Evolutionary conservation across 2,888 invertebrate genomes (phyloP).

Genomic region (Xestia sexstrigata): DNA sequence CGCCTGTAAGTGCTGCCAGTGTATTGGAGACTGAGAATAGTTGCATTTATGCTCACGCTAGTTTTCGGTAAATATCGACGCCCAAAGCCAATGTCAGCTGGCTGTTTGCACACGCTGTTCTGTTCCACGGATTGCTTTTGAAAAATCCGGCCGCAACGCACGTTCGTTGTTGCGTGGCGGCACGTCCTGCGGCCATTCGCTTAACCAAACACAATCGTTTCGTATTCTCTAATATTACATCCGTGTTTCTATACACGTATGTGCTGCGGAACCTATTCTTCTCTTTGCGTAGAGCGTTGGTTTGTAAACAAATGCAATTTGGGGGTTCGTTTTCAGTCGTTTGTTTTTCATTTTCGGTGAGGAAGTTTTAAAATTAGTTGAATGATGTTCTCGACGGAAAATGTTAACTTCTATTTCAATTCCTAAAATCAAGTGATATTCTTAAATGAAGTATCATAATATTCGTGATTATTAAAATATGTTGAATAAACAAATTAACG

Average conservation of each 20-base stretch:
- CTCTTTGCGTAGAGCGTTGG: conserved; percentile 27
- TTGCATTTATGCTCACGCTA: conserved; percentile 69
- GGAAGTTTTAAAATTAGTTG: background rate
- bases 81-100: conserved; percentile 65
- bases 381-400: background rate
- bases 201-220: conserved; percentile 62
- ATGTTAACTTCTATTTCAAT: too few species aligned
- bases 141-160: conserved; percentile 61
- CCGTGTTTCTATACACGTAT: conserved; percentile 22
- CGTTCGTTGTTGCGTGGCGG: conserved; percentile 60
- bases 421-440: background rate
- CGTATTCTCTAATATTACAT: conserved; percentile 52
- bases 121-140: conserved; percentile 60
- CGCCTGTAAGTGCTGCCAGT: conserved; percentile 84
- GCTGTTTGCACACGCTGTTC: conserved; percentile 65
- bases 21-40: conserved; percentile 71
- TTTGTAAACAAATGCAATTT: conserved; percentile 24
- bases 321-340: conserved; percentile 8
- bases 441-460: background rate
- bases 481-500: background rate
- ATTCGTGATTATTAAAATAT: background rate
- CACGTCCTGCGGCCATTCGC: conserved; percentile 62
- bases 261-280: conserved; percentile 4
- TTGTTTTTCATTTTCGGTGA: background rate
- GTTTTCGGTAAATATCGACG: conserved; percentile 59